phyloP scores from a whole-genome alignment of 2,888 invertebrate genomes.

The Bhutanitis thaidina region DNA sequence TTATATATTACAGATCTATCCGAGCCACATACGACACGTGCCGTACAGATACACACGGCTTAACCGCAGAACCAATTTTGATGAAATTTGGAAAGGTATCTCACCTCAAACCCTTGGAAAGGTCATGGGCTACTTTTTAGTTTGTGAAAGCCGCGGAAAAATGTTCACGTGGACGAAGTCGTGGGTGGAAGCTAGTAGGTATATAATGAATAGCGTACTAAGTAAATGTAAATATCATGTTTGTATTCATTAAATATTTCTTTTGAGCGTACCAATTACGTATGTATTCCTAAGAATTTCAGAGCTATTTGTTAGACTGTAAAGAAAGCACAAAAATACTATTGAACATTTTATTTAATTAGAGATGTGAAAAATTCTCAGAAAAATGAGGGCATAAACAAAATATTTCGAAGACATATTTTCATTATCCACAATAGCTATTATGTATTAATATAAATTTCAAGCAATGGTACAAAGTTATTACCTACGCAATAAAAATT shows the following conservation, averaged over 20 bases:
- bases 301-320: neutral
- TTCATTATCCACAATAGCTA: neutral
- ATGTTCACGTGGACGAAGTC: too few relatives aligned
- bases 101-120: too few relatives aligned
- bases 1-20: too few relatives aligned
- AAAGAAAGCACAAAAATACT: neutral
- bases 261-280: neutral
- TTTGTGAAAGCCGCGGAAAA: too few relatives aligned
- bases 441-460: constrained; percentile 6
- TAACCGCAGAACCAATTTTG: too few relatives aligned
- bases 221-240: too few relatives aligned
- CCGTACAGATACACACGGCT: too few relatives aligned
- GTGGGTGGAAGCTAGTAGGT: too few relatives aligned
- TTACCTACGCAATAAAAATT: constrained; percentile 19
- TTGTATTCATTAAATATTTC: neutral
- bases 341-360: neutral
- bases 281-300: neutral
- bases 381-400: neutral
- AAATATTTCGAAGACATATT: neutral
- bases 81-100: too few relatives aligned
- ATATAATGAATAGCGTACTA: too few relatives aligned
- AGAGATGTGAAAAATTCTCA: neutral
- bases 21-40: too few relatives aligned
- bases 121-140: too few relatives aligned
- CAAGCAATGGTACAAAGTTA: constrained; percentile 23